Evolutionary conservation across 1,140 invertebrate species (phyloP), one percentile per base, ranked within the genome.

Genomic region (Euura saliciscinereae): DNA sequence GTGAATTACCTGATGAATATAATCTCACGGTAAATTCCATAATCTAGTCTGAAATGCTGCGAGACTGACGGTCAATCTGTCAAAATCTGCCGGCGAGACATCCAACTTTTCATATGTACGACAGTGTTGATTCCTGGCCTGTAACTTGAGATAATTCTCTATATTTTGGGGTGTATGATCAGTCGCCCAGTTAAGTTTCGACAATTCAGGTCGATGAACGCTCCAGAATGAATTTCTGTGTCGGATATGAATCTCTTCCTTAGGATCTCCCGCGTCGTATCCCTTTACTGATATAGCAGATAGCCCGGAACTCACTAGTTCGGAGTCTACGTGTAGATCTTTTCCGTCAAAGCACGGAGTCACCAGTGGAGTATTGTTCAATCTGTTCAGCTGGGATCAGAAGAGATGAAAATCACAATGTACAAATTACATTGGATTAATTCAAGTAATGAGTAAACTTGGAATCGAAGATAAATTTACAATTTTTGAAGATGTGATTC

Each of bases 201-300:
- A 67, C 13, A 67, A 44, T 42, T 67, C 66, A 10, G 66, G 66
- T 11, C 66, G 66, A 28, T 67, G 66, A 10, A 67, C 66, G 42
- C 11, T 67, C 43, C 66, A 42, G 66, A 67, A 67, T 42, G 66
- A 67, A 44, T 67, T 67, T 44, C 66, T 67, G 28, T 28, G 28
- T 42, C 66, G 11, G 28, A 67, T 28, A 67, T 8, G 8, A 42
- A 28, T 28, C 5, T 67, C 13, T 67, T 67, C 66, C 42, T 67
- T 8, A 3, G 66, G 4, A 67, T 67, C 10, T 42, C 28, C 66
- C 10, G 66, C 66, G 10, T 67, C 28, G 4, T 67, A 28, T 67
- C 28, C 66, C 43, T 67, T 67, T 8, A 67, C 66, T 8, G 66
- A 67, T 11, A 67, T 67, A 10, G 66, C 66, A 42, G 66, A 8